phyloP scores from a whole-genome alignment of 2,797 vertebrate species.

The Glyptemys insculpta region DNA sequence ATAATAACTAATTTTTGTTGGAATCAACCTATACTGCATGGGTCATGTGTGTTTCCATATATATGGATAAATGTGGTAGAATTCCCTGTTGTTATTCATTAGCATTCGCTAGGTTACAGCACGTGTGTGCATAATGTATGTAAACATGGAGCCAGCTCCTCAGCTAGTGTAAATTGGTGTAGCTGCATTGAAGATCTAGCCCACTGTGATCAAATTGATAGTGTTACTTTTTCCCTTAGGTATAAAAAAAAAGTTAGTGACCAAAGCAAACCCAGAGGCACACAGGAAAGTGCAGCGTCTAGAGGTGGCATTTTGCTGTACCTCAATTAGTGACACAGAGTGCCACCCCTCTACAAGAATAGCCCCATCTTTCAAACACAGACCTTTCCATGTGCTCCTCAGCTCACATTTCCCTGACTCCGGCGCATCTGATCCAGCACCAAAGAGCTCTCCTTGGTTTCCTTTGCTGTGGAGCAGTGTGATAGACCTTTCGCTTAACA shows the following conservation, averaged over 20 bases:
- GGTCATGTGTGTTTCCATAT: neutral
- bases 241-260: neutral
- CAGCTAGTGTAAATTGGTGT: neutral
- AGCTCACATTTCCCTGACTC: rapidly evolving
- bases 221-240: neutral
- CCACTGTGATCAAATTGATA: neutral
- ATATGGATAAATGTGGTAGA: neutral
- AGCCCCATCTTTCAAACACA: too few species aligned
- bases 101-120: too few species aligned
- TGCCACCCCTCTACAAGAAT: too few species aligned
- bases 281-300: neutral
- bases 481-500: rapidly evolving
- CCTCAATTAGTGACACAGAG: neutral
- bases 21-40: neutral
- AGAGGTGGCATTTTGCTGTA: neutral
- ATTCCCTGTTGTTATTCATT: neutral
- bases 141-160: neutral
- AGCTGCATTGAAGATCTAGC: neutral
- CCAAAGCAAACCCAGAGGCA: neutral
- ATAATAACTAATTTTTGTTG: neutral
- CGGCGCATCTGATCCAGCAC: rapidly evolving
- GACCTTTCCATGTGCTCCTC: neutral
- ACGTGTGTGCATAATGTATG: too few species aligned
- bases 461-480: neutral
- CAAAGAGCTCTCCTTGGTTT: neutral